A percentile compares a stretch with the other conserved stretches of the same genome.
Evolutionary conservation across 1,140 invertebrate species (phyloP).

Genomic region (Eciton burchellii): DNA sequence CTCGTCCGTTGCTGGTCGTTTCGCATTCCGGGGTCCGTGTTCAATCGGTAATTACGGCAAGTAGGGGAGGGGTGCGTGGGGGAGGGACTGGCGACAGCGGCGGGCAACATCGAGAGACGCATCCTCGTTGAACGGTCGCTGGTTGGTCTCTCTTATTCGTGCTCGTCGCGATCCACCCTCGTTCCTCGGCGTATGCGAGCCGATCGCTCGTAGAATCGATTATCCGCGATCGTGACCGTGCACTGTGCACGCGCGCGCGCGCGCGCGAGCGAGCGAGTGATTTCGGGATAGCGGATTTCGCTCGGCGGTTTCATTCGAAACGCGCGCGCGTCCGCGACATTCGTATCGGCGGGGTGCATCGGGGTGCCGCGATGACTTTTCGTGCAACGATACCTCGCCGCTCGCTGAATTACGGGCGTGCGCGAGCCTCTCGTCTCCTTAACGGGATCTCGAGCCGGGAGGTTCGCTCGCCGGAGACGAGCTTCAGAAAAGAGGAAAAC

Average conservation of each 20-base stretch:
- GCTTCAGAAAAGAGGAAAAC: conserved; percentile 10
- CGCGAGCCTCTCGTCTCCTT: background rate
- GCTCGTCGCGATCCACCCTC: background rate
- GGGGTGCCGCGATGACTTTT: background rate
- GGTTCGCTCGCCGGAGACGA: background rate
- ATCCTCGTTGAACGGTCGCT: background rate
- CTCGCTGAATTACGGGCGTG: background rate
- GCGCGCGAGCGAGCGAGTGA: no score
- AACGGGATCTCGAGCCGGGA: conserved; percentile 18
- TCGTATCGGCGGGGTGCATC: conserved; percentile 23
- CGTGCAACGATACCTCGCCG: background rate
- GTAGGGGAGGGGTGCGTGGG: no score
- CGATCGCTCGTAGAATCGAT: conserved; percentile 61
- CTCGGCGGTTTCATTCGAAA: conserved; percentile 1
- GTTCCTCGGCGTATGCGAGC: conserved; percentile 17
- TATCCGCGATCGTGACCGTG: conserved; percentile 63
- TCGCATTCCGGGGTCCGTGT: conserved; percentile 69
- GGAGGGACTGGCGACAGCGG: conserved; percentile 68
- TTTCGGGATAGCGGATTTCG: conserved; percentile 1
- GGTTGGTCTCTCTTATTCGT: background rate
- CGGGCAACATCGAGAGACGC: conserved; percentile 9
- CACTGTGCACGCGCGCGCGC: conserved; percentile 43
- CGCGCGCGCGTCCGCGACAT: background rate
- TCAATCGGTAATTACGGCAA: conserved; percentile 79
- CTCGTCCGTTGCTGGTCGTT: conserved; percentile 67